Base-by-base conservation (phyloP, 2,888 invertebrate genomes). In the Pimpla rufipes region DNA sequence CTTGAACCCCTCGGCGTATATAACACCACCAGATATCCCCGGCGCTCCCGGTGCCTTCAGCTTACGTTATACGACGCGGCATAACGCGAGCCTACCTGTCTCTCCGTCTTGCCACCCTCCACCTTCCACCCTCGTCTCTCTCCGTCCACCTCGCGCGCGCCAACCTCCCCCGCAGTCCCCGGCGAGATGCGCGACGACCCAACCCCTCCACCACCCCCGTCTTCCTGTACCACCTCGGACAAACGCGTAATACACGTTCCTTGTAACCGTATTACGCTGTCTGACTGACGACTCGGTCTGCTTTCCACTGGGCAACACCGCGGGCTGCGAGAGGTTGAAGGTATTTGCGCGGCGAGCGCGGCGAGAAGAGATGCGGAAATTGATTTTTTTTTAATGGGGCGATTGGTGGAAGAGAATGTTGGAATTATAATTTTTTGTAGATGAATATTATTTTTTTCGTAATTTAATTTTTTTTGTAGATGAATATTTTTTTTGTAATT, bases 81-180 rank as follows among this genome's bases (percentile, higher is more conserved):
- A 71, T 55, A 55, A 55, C 55, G 35, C 23, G 71, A 64, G 71
- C 64, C 79, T 35, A 55, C 21, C 71, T 71, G 71, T 45, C 55
- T 71, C 35, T 11, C 29, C 50, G 45, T n/a, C n/a, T n/a, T n/a
- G n/a, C n/a, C n/a, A n/a, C n/a, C n/a, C n/a, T n/a, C n/a, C 66
- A 5, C 29, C 29, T 71, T 71, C 55, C 52, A 45, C 11, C 66
- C 3, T n/a, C 18, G 7, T 64, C 64, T 21, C 55, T 57, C 13
- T 13, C 16, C n/a, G n/a, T n/a, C n/a, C n/a, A n/a, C n/a, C n/a
- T 59, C 5, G 11, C 45, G 21, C 6, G 23, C 42, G 18, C 18
- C n/a, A n/a, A n/a, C n/a, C n/a, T 42, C 8, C 13, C 18, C 35
- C 35, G 35, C n/a, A n/a, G 16, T 29, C 29, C 6, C 29, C 13